Evolutionary conservation across 1,140 invertebrate genomes (phyloP).

Genomic region (Polypedilum pembai): DNA sequence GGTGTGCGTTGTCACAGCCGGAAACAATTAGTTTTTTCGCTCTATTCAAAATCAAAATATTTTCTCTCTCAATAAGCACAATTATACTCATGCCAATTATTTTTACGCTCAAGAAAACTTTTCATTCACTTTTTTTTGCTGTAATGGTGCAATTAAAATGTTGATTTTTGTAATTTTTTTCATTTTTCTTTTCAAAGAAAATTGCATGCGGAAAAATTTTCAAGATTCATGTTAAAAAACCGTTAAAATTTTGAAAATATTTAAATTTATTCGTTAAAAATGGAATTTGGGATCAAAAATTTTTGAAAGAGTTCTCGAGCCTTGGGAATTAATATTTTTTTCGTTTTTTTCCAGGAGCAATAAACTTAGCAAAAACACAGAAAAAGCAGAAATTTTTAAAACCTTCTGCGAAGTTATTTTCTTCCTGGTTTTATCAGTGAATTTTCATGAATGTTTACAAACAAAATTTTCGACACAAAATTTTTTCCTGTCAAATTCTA

Average conservation of each 20-base stretch:
- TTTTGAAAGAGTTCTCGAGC: too few relatives aligned
- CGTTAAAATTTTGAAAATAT: background rate
- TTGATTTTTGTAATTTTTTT: background rate
- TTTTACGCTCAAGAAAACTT: constrained; percentile 21
- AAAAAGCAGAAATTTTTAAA: background rate
- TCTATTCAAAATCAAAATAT: constrained; percentile 6
- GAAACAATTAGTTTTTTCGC: constrained; percentile 3
- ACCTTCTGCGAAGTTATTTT: too few relatives aligned
- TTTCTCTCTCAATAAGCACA: background rate
- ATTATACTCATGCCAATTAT: constrained; percentile 22
- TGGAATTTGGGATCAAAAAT: background rate
- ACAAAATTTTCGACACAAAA: too few relatives aligned
- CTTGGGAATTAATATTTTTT: too few relatives aligned
- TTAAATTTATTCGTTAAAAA: background rate
- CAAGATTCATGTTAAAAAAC: background rate
- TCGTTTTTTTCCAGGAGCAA: too few relatives aligned
- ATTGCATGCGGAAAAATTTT: background rate
- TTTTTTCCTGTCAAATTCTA: too few relatives aligned
- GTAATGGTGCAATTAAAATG: background rate
- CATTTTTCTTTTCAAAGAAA: background rate
- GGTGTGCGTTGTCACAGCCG: background rate
- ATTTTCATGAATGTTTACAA: too few relatives aligned
- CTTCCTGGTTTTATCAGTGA: too few relatives aligned
- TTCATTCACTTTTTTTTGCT: background rate
- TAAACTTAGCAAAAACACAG: background rate